A percentile compares a stretch with the other conserved stretches of the same genome.
Evolutionary conservation across 2,797 vertebrate genomes (phyloP).

Genomic region (Ctenopoma kingsleyae): DNA sequence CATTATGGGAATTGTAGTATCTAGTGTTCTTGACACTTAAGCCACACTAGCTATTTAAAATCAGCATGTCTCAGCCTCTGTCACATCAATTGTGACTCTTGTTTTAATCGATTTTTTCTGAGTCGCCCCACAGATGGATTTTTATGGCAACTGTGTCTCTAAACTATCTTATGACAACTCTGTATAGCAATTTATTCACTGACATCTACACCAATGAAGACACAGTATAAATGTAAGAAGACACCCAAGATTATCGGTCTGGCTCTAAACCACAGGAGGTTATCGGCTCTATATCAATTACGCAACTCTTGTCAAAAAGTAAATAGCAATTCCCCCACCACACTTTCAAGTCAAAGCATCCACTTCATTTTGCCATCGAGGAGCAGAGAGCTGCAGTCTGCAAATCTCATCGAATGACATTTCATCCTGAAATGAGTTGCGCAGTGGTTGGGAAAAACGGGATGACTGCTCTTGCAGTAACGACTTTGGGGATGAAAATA

Average conservation of each 20-base stretch:
- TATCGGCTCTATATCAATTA: constrained; percentile 31
- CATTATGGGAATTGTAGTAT: background rate
- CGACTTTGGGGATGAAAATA: constrained; percentile 1
- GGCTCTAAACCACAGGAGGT: background rate
- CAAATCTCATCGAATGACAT: constrained; percentile 30
- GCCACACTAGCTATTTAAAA: too few relatives aligned
- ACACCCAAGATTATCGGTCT: background rate
- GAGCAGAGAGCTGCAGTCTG: constrained; percentile 17
- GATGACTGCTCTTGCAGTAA: background rate
- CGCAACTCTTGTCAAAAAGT: constrained; percentile 23
- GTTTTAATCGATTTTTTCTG: background rate
- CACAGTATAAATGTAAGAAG: background rate
- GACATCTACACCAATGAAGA: background rate
- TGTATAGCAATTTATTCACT: background rate
- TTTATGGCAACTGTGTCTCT: background rate
- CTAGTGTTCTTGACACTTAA: too few relatives aligned
- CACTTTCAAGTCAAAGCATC: constrained; percentile 26
- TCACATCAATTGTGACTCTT: background rate
- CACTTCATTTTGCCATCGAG: constrained; percentile 13
- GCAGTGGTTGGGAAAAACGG: background rate
- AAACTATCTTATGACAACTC: background rate
- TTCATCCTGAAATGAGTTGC: constrained; percentile 32
- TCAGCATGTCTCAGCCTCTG: too few relatives aligned
- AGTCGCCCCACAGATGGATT: background rate
- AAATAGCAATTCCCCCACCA: constrained; percentile 18